Percentiles rank a stretch among this genome's conserved stretches.
phyloP scores from a whole-genome alignment of 1,140 invertebrate genomes.

The Polypedilum vanderplanki region DNA sequence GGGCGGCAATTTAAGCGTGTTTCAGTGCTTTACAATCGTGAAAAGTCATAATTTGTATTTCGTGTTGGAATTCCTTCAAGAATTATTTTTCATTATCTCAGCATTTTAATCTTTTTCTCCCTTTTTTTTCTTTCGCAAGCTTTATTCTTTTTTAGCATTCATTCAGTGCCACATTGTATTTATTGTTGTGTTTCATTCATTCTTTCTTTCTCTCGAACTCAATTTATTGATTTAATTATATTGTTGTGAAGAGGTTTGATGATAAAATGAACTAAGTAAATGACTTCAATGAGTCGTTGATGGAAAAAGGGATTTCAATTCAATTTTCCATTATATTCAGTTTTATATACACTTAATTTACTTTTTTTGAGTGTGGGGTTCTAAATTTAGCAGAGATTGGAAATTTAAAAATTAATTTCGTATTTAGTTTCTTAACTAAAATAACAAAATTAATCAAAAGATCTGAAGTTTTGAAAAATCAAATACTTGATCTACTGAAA shows the following conservation, averaged over 20 bases:
- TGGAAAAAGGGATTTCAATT: slow-evolving; percentile 6
- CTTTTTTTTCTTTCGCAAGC: not conserved
- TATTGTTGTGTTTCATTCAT: not conserved
- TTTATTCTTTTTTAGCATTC: not conserved
- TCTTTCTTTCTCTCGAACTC: not conserved
- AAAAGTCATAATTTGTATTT: slow-evolving; percentile 19
- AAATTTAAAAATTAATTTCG: not conserved
- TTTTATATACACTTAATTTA: not conserved
- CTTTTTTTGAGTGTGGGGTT: not conserved
- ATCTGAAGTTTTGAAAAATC: not conserved
- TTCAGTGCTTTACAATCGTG: slow-evolving; percentile 16
- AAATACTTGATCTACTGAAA: too few relatives aligned
- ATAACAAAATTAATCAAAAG: not conserved
- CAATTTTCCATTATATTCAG: not conserved
- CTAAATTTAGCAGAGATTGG: not conserved
- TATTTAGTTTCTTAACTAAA: not conserved
- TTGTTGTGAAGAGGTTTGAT: not conserved
- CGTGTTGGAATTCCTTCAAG: slow-evolving; percentile 10
- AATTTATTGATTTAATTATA: slow-evolving; percentile 20
- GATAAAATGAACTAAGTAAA: slow-evolving; percentile 2
- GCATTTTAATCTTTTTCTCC: not conserved
- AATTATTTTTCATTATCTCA: slow-evolving; percentile 20
- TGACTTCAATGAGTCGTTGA: not conserved
- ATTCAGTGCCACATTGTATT: not conserved
- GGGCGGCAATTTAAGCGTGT: slow-evolving; percentile 1